These are phyloP conservation scores for Channa argus DNA, from an alignment of 2,113 vertebrate species.

Conservation along the genomic window DNA sequence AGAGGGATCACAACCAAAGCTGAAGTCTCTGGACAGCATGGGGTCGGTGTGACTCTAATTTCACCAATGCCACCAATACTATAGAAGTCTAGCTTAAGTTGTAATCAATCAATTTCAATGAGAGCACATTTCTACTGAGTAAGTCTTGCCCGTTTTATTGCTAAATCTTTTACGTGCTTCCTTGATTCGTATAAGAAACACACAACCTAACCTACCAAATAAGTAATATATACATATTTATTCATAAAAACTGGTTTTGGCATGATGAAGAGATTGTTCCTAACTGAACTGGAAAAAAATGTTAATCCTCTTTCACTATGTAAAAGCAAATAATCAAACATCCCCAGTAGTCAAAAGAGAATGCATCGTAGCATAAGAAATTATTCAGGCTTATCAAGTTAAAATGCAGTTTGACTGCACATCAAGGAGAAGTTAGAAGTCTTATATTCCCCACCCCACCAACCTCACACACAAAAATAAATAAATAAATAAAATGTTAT, in stretches of 20 bases:
- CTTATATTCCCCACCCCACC: neutral
- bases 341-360: constrained; percentile 6
- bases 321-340: constrained; percentile 40
- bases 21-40: too few relatives aligned
- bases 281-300: constrained; percentile 10
- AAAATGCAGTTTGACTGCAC: constrained; percentile 31
- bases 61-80: too few relatives aligned
- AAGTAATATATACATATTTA: neutral
- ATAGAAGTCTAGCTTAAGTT: too few relatives aligned
- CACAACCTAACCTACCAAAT: constrained; percentile 19
- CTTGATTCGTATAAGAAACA: constrained; percentile 27
- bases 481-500: neutral
- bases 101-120: too few relatives aligned
- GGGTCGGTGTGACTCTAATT: too few relatives aligned
- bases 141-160: constrained; percentile 8
- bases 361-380: constrained; percentile 17
- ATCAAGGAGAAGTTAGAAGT: constrained; percentile 36
- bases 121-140: too few relatives aligned
- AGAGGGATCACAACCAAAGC: too few relatives aligned
- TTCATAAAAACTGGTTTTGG: constrained; percentile 12
- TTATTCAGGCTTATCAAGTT: constrained; percentile 41
- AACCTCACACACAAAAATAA: neutral
- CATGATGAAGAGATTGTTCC: constrained; percentile 2
- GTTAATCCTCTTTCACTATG: constrained; percentile 29
- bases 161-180: constrained; percentile 3